These are phyloP conservation scores for Drosophila picticornis DNA, from an alignment of 2,888 invertebrate species.

Conservation along the genomic window DNA sequence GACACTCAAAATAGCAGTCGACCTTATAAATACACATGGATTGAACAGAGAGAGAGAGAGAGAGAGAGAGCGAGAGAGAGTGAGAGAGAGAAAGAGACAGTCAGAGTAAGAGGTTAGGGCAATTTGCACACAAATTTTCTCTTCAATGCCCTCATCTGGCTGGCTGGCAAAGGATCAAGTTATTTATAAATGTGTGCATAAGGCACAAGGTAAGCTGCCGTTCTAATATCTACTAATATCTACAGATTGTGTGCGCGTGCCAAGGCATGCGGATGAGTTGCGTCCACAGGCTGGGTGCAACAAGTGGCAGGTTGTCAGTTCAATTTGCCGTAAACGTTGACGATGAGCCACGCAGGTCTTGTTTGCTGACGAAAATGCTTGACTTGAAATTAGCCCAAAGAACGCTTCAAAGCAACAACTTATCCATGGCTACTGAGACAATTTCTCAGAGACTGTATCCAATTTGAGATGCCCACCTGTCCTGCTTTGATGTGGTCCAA, in stretches of 20 bases:
- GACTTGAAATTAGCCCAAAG: constrained; percentile 45
- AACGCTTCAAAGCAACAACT: constrained; percentile 24
- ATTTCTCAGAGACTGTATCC: constrained; percentile 4
- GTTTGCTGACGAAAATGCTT: constrained; percentile 8
- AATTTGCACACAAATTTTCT: constrained; percentile 58
- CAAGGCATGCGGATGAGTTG: constrained; percentile 13
- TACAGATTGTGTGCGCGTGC: constrained; percentile 18
- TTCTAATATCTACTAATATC: constrained; percentile 13
- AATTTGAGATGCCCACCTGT: constrained; percentile 1
- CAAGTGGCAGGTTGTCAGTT: constrained; percentile 71
- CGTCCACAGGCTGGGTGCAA: constrained; percentile 50
- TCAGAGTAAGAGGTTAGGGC: neutral
- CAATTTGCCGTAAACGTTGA: constrained; percentile 60
- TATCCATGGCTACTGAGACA: constrained; percentile 29
- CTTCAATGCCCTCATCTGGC: constrained; percentile 50
- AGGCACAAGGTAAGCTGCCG: constrained; percentile 11
- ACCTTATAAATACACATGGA: constrained; percentile 25
- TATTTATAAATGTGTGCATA: constrained; percentile 61
- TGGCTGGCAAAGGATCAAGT: constrained; percentile 62
- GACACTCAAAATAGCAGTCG: constrained; percentile 24
- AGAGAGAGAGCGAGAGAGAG: neutral
- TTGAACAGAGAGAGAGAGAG: neutral
- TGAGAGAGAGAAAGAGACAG: neutral
- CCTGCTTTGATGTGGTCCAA: constrained; percentile 30
- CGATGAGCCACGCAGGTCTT: constrained; percentile 25